Conservation (phyloP, 1,140 invertebrate species). For the Homalodisca vitripennis region DNA sequence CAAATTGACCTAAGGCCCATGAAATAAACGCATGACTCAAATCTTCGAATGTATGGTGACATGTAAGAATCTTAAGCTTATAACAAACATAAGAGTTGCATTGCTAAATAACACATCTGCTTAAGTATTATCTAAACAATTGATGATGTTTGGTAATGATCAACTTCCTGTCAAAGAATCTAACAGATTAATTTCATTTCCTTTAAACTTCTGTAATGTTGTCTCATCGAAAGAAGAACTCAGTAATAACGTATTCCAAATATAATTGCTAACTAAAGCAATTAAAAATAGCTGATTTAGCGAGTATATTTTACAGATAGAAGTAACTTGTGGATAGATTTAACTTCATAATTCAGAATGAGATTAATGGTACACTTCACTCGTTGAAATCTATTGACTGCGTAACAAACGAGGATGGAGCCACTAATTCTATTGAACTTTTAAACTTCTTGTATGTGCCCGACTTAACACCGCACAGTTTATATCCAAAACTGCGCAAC, state of each 20-base stretch:
- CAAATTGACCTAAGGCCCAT: slow-evolving; percentile 44
- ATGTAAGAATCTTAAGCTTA: slow-evolving; percentile 42
- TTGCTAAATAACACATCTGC: no score
- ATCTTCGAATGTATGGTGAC: slow-evolving; percentile 47
- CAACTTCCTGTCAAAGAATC: slow-evolving; percentile 39
- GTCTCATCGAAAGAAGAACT: no score
- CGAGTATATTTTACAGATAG: slow-evolving; percentile 43
- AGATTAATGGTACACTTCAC: no score
- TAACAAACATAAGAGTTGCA: no score
- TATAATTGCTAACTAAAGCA: slow-evolving; percentile 41
- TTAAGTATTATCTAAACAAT: slow-evolving; percentile 41
- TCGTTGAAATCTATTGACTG: no score
- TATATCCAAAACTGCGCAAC: background rate
- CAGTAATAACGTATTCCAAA: no score
- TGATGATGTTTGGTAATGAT: slow-evolving; percentile 38
- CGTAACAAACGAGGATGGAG: no score
- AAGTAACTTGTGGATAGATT: slow-evolving; percentile 18
- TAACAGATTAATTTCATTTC: no score
- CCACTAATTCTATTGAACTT: no score
- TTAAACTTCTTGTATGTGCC: background rate
- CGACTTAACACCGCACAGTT: background rate
- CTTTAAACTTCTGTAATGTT: no score
- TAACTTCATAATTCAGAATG: no score
- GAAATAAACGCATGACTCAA: slow-evolving; percentile 46
- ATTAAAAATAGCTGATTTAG: slow-evolving; percentile 45